Percentiles rank a stretch among this genome's conserved stretches.
Evolutionary conservation across 2,888 invertebrate species (phyloP).

Genomic region (Rhingia rostrata): DNA sequence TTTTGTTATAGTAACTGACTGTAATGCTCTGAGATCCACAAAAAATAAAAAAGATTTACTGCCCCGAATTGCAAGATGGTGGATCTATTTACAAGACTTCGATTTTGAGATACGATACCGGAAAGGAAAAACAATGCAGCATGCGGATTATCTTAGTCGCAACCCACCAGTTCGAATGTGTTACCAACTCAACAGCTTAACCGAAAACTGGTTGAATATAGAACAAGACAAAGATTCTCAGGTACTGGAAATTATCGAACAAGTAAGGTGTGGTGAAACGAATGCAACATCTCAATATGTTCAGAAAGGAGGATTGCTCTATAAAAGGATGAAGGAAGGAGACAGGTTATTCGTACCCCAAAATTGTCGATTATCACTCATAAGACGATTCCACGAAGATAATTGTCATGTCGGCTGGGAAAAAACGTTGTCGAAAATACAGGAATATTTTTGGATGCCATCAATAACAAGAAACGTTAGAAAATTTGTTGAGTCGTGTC

Average conservation of each 20-base stretch:
- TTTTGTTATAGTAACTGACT: slow-evolving; percentile 3
- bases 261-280: not conserved
- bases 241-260: slow-evolving; percentile 1
- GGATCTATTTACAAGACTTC: no score
- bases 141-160: slow-evolving; percentile 42
- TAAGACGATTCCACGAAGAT: not conserved
- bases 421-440: slow-evolving; percentile 46
- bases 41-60: no score
- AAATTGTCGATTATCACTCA: not conserved
- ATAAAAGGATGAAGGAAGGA: not conserved
- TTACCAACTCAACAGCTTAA: slow-evolving; percentile 11
- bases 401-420: slow-evolving; percentile 17
- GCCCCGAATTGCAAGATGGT: no score
- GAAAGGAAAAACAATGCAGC: slow-evolving; percentile 32
- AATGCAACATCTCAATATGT: not conserved
- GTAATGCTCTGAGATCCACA: slow-evolving; percentile 3
- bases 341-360: slow-evolving; percentile 22
- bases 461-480: slow-evolving; percentile 26
- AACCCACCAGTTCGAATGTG: not conserved
- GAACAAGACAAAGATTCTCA: slow-evolving; percentile 2
- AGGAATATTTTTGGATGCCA: slow-evolving; percentile 63
- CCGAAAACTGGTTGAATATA: slow-evolving; percentile 21
- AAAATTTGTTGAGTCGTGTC: no score
- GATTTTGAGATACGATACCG: slow-evolving; percentile 36
- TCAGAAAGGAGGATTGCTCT: not conserved